Base-by-base conservation (phyloP, 2,888 invertebrate genomes). In the Dicyrtomina minuta region DNA sequence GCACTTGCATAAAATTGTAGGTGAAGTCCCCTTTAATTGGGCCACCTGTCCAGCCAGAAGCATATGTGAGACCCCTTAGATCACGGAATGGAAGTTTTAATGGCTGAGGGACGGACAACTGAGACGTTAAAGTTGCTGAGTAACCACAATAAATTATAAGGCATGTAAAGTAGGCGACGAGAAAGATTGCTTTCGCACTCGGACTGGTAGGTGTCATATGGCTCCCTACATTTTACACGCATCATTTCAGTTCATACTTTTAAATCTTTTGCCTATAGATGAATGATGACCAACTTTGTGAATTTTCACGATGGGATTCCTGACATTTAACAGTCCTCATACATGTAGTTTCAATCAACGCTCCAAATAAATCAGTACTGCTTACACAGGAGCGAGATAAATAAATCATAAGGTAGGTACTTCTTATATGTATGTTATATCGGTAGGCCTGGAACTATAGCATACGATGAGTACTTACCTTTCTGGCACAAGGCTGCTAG, bases 1-100 rank as follows among this genome's bases (percentile, higher is more conserved):
- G 15, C n/a, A 72, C 72, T 55, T 73, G 60, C 73, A 73, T 73
- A 33, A 68, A 65, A 53, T 65, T 59, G 26, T 73, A 66, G 12
- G 65, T 71, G 33, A 73, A 66, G 33, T 73, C 73, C 17, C 70
- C 69, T 59, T 62, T 65, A 8, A 73, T 71, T 5, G 73, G 68
- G 3, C 73, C 73, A 2, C 62, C 73, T 20, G 26, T 55, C 70
- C 70, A 73, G 1, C 24, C 15, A 1, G 65, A 12, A 41, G 44
- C 46, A 17, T 10, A 15, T n/a, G 59, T 55, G 0, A 73, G 51
- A 5, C 68, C 73, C n/a, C 46, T 20, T 22, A 73, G 60, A 64
- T 69, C 68, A 12, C 53, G 53, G 51, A 73, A 73, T 55, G 73
- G 73, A 12, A 71, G 41, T 46, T 68, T 61, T 12, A 69, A 12